Conservation (phyloP, 2,888 invertebrate genomes). For the Tipula vernalis region DNA sequence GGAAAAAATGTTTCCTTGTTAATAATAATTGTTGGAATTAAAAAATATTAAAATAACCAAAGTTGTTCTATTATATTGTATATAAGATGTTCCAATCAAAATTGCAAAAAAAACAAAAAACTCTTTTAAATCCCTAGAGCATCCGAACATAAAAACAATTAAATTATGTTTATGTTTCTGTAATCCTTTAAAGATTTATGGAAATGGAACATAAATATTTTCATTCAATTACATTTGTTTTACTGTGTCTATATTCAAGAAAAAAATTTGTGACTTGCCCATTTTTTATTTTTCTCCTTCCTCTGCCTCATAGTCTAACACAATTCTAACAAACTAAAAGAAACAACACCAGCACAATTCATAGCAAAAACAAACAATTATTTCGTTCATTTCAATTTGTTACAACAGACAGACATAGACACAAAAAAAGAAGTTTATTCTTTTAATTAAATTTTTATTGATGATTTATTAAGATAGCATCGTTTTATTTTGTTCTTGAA, state of each 20-base stretch:
- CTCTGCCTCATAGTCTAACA: not conserved
- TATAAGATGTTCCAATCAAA: too few species aligned
- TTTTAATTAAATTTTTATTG: not conserved
- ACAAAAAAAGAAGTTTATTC: not conserved
- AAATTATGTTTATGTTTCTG: not conserved
- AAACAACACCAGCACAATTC: not conserved
- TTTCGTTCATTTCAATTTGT: not conserved
- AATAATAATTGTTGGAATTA: too few species aligned
- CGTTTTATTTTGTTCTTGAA: not conserved
- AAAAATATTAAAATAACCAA: too few species aligned
- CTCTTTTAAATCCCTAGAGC: not conserved
- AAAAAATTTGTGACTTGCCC: not conserved
- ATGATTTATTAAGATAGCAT: not conserved
- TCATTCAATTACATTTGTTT: not conserved
- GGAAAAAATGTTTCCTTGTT: too few species aligned
- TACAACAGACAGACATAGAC: not conserved
- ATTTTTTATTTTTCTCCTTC: not conserved
- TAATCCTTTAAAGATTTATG: not conserved
- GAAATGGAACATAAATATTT: not conserved
- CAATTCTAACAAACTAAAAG: not conserved
- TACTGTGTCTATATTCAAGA: not conserved
- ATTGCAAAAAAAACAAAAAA: too few species aligned
- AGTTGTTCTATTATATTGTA: too few species aligned
- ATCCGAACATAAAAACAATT: not conserved
- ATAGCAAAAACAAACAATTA: not conserved